These are phyloP conservation scores for Sebastolobus altivelis DNA, from an alignment of 2,797 vertebrate genomes.

Conservation along the genomic window DNA sequence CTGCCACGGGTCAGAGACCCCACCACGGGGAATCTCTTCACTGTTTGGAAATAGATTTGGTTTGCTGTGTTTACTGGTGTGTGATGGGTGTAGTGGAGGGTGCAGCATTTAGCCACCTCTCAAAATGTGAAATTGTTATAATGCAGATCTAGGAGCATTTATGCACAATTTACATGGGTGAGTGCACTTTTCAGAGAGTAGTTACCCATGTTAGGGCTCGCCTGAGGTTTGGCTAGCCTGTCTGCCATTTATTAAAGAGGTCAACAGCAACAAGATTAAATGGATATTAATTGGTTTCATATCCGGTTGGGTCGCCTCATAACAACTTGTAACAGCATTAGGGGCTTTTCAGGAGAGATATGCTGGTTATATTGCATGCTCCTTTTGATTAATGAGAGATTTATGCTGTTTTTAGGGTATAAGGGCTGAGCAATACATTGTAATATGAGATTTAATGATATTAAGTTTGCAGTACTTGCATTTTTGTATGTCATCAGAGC, in stretches of 20 bases:
- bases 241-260: not conserved
- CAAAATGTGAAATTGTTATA: not conserved
- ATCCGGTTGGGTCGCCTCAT: not conserved
- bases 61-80: conserved; percentile 41
- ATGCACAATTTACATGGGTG: not conserved
- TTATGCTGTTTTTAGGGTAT: not conserved
- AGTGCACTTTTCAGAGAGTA: not conserved
- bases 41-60: conserved; percentile 58
- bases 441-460: not conserved
- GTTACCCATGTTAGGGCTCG: not conserved
- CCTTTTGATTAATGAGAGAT: not conserved
- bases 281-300: not conserved
- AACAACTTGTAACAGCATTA: not conserved
- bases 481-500: not conserved
- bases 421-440: not conserved
- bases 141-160: conserved; percentile 2
- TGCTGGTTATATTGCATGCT: not conserved
- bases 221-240: not conserved
- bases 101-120: not conserved
- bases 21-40: conserved; percentile 55
- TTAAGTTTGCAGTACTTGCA: not conserved
- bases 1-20: conserved; percentile 57
- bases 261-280: not conserved
- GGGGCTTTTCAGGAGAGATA: not conserved
- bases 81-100: not conserved